Conservation (phyloP, 2,113 vertebrate genomes). For the Lucifuga dentata region DNA sequence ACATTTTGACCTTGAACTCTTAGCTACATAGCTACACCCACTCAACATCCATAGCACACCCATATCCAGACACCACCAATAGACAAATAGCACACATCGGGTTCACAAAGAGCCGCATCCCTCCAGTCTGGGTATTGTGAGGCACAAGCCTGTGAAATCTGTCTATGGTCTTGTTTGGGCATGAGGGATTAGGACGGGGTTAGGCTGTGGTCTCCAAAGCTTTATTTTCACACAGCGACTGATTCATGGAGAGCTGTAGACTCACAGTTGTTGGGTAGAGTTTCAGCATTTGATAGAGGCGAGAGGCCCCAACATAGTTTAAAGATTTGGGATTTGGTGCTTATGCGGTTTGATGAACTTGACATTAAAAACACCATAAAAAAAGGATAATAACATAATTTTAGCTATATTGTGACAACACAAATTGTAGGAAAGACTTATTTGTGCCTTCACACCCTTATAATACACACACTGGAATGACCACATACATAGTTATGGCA, state of each 20-base stretch:
- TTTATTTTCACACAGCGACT: slow-evolving; percentile 53
- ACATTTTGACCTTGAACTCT: slow-evolving; percentile 51
- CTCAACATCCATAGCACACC: slow-evolving; percentile 28
- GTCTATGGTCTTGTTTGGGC: slow-evolving; percentile 72
- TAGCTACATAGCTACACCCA: slow-evolving; percentile 27
- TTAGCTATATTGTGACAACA: not conserved
- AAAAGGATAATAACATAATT: not conserved
- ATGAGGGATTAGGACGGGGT: slow-evolving; percentile 70
- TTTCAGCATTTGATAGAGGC: slow-evolving; percentile 32
- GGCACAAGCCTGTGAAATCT: slow-evolving; percentile 74
- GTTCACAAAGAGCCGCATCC: slow-evolving; percentile 53
- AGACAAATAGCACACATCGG: slow-evolving; percentile 21
- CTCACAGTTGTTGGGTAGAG: not conserved
- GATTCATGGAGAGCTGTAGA: slow-evolving; percentile 34
- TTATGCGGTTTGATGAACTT: not conserved
- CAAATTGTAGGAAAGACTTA: not conserved
- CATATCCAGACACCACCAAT: slow-evolving; percentile 32
- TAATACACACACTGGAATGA: not conserved
- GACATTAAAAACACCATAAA: not conserved
- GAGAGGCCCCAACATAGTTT: slow-evolving; percentile 7
- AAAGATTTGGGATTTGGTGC: slow-evolving; percentile 4
- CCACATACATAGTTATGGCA: not conserved
- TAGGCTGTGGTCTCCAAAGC: slow-evolving; percentile 37
- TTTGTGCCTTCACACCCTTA: not conserved
- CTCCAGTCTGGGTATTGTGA: slow-evolving; percentile 67